These are phyloP conservation scores for Rallus limicola DNA, from an alignment of 2,113 vertebrate genomes.

Conservation along the genomic window DNA sequence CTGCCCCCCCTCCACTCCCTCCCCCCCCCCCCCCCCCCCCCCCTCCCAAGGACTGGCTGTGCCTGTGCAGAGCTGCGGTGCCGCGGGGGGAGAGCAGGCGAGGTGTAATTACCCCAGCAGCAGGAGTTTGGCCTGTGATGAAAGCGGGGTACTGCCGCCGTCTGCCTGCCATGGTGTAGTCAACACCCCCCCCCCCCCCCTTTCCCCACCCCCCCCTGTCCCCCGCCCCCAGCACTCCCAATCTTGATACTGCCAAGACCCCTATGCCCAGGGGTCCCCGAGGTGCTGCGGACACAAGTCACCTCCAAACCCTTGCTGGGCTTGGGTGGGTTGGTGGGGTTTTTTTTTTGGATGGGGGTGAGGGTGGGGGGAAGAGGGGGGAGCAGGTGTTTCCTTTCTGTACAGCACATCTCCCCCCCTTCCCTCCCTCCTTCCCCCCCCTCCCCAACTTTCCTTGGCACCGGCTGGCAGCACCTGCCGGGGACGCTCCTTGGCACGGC, in stretches of 20 bases:
- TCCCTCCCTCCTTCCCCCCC: no score
- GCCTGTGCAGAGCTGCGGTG: neutral
- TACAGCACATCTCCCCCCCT: no score
- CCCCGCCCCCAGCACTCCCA: neutral
- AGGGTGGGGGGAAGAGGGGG: neutral
- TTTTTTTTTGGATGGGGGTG: no score
- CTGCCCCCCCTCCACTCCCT: neutral
- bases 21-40: no score
- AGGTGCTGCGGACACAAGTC: neutral
- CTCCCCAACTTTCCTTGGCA: neutral
- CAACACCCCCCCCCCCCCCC: no score
- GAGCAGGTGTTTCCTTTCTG: slow-evolving; percentile 38
- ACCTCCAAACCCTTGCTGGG: neutral
- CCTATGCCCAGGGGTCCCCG: accelerated
- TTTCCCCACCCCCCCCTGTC: no score
- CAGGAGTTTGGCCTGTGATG: accelerated
- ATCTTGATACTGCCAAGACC: neutral
- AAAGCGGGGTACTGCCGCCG: neutral
- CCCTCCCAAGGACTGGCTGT: neutral
- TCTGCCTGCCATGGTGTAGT: neutral
- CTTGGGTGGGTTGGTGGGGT: no score
- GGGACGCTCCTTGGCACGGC: neutral
- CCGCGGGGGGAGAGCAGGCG: neutral
- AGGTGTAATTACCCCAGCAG: neutral
- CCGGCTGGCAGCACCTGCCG: neutral